phyloP scores from a whole-genome alignment of 2,888 invertebrate genomes.

The Mythimna ferrago region DNA sequence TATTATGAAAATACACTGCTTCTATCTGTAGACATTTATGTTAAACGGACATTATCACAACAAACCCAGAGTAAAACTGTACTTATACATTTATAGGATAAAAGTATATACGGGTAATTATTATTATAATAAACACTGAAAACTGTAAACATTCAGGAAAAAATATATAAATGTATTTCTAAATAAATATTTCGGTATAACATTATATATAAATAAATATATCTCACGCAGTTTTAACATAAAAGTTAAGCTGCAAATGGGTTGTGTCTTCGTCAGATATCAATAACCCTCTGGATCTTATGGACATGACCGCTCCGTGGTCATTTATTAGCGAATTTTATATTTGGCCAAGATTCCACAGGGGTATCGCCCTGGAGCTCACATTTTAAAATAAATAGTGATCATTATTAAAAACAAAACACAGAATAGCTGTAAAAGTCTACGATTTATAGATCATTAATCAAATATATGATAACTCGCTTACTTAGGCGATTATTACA shows the following conservation, averaged over 20 bases:
- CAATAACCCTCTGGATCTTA: conserved; percentile 4
- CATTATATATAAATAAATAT: conserved; percentile 27
- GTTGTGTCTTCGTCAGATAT: conserved; percentile 21
- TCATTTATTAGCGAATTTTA: background rate
- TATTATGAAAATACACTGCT: conserved; percentile 4
- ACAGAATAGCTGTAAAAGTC: conserved; percentile 17
- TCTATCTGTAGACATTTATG: background rate
- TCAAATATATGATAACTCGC: conserved; percentile 46
- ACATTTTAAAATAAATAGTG: conserved; percentile 10
- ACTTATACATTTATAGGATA: conserved; percentile 11
- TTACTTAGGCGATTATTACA: conserved; percentile 55
- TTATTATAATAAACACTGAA: conserved; percentile 42
- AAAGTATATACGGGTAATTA: conserved; percentile 30
- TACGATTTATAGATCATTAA: conserved; percentile 30
- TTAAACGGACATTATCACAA: background rate
- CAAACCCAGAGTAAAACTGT: conserved; percentile 11
- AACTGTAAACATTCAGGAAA: conserved; percentile 24
- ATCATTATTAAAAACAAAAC: conserved; percentile 16
- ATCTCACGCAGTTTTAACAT: conserved; percentile 19
- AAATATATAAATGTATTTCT: conserved; percentile 11
- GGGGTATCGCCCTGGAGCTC: background rate
- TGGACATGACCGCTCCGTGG: background rate
- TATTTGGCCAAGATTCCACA: background rate
- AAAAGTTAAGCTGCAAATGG: conserved; percentile 6
- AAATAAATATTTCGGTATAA: conserved; percentile 14